Evolutionary conservation across 2,113 vertebrate species (phyloP).

Genomic region (Aspidoscelis tigris): DNA sequence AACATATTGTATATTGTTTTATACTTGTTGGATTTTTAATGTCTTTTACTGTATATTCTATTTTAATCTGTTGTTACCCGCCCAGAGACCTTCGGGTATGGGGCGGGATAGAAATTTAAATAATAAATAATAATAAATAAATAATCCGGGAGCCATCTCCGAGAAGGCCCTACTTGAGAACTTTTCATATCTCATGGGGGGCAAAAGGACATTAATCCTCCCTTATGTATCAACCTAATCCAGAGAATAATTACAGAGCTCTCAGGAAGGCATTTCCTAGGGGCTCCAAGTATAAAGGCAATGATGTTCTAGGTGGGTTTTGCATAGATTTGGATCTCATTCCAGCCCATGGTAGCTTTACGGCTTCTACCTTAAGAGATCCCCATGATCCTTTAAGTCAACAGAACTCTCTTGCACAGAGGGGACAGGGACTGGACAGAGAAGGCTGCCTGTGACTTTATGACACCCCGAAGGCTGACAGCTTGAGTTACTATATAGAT

Average conservation of each 20-base stretch:
- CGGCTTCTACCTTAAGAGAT: background rate
- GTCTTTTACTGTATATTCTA: too few species aligned
- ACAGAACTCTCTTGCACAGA: background rate
- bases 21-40: too few species aligned
- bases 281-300: background rate
- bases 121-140: too few species aligned
- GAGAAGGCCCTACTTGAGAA: background rate
- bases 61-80: too few species aligned
- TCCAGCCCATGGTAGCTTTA: constrained; percentile 12
- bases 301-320: background rate
- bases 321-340: background rate
- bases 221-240: constrained; percentile 5
- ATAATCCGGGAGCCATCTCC: too few species aligned
- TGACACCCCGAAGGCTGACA: constrained; percentile 27
- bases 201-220: background rate
- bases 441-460: constrained; percentile 10
- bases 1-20: too few species aligned
- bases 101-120: too few species aligned
- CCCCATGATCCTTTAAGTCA: constrained; percentile 23
- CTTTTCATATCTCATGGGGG: background rate
- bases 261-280: background rate
- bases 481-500: constrained; percentile 44
- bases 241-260: background rate
- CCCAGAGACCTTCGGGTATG: too few species aligned
- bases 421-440: background rate